phyloP scores from a whole-genome alignment of 2,113 vertebrate genomes.

The Oenanthe oenanthe region DNA sequence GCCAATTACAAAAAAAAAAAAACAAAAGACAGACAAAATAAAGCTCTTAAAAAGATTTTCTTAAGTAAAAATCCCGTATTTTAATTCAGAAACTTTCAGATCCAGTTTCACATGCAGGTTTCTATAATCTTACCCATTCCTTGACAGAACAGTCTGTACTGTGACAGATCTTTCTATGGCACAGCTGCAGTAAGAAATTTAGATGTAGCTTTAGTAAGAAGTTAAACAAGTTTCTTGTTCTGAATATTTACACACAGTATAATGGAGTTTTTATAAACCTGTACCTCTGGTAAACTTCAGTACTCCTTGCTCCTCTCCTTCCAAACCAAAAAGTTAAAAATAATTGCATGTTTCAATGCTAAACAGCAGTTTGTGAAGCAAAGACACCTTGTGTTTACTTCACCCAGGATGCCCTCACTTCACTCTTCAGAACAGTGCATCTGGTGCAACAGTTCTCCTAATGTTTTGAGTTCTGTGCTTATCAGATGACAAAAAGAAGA shows the following conservation, averaged over 20 bases:
- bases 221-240: neutral
- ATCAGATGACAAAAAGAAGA: neutral
- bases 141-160: neutral
- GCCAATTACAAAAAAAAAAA: neutral
- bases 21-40: neutral
- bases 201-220: neutral
- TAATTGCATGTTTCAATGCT: neutral
- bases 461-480: neutral
- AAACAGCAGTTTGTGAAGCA: neutral
- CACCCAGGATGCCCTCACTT: neutral
- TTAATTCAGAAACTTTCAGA: neutral
- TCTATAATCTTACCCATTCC: neutral
- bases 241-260: neutral
- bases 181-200: neutral
- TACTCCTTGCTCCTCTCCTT: neutral
- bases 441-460: neutral
- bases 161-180: neutral
- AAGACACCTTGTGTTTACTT: neutral
- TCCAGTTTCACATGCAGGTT: neutral
- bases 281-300: neutral
- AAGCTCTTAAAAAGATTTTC: neutral
- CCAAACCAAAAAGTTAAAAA: neutral
- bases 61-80: neutral
- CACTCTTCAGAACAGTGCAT: neutral
- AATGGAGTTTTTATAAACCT: neutral